phyloP scores from a whole-genome alignment of 2,888 invertebrate species.

The Ophion ellenae region DNA sequence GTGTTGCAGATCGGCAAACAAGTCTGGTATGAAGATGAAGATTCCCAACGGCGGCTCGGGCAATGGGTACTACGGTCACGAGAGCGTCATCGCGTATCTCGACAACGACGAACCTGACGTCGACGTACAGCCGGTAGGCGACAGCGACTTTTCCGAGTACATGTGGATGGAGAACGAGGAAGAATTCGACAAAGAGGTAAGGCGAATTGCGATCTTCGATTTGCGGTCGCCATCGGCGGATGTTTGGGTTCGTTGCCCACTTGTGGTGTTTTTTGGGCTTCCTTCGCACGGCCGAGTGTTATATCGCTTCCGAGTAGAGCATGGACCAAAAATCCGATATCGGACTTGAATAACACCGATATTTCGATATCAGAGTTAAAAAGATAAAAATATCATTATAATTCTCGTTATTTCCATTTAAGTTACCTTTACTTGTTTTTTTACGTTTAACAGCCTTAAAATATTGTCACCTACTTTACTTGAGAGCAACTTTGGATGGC shows the following conservation, averaged over 20 bases:
- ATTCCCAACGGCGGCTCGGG: slow-evolving; percentile 82
- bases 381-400: too few relatives aligned
- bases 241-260: background rate
- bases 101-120: slow-evolving; percentile 81
- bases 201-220: background rate
- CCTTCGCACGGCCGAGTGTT: too few relatives aligned
- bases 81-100: slow-evolving; percentile 79
- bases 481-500: too few relatives aligned
- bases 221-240: background rate
- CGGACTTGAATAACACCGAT: too few relatives aligned
- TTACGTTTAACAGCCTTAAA: too few relatives aligned
- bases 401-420: too few relatives aligned
- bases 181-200: slow-evolving; percentile 95
- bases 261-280: too few relatives aligned
- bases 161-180: slow-evolving; percentile 98
- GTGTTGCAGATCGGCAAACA: slow-evolving; percentile 34
- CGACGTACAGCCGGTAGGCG: slow-evolving; percentile 83
- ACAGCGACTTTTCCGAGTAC: slow-evolving; percentile 94
- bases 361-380: too few relatives aligned
- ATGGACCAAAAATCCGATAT: too few relatives aligned
- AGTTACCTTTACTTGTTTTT: too few relatives aligned
- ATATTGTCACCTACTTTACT: too few relatives aligned
- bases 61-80: slow-evolving; percentile 83
- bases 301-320: too few relatives aligned
- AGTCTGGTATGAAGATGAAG: slow-evolving; percentile 83